phyloP scores from a whole-genome alignment of 2,113 vertebrate species.

The Lophius piscatorius region DNA sequence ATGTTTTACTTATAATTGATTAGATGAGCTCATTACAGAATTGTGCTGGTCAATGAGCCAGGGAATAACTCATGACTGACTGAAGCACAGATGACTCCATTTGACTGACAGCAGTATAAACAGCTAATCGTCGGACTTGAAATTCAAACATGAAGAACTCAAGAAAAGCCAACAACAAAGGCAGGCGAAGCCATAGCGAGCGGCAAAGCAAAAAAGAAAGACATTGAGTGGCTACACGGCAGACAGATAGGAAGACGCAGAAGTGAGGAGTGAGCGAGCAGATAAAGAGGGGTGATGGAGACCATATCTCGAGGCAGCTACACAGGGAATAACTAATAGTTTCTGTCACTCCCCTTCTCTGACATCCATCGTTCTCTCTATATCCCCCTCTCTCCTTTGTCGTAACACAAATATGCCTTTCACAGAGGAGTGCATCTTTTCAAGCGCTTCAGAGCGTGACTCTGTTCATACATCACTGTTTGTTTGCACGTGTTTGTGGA shows the following conservation, averaged over 20 bases:
- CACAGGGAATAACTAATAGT: constrained; percentile 70
- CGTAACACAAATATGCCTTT: constrained; percentile 52
- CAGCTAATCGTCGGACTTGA: constrained; percentile 14
- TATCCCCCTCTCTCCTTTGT: constrained; percentile 49
- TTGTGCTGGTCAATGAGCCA: background rate
- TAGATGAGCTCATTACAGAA: constrained; percentile 1
- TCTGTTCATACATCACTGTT: constrained; percentile 10
- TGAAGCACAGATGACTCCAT: background rate
- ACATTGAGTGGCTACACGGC: constrained; percentile 26
- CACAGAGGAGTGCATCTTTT: constrained; percentile 53
- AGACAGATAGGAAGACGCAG: constrained; percentile 43
- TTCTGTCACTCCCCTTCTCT: constrained; percentile 62
- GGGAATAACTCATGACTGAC: constrained; percentile 13
- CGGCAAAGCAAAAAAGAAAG: constrained; percentile 50
- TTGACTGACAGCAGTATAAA: constrained; percentile 32
- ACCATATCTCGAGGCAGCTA: constrained; percentile 55
- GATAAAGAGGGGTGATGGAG: constrained; percentile 67
- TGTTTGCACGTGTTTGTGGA: constrained; percentile 5
- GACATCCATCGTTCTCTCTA: constrained; percentile 49
- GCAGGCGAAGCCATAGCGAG: constrained; percentile 14
- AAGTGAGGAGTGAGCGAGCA: constrained; percentile 44
- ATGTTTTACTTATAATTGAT: background rate
- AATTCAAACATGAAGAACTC: constrained; percentile 24
- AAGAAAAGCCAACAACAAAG: constrained; percentile 27
- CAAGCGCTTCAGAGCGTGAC: constrained; percentile 46